A percentile compares a stretch with the other conserved stretches of the same genome.
phyloP scores from a whole-genome alignment of 2,113 vertebrate genomes.

The Nothoprocta pentlandii region DNA sequence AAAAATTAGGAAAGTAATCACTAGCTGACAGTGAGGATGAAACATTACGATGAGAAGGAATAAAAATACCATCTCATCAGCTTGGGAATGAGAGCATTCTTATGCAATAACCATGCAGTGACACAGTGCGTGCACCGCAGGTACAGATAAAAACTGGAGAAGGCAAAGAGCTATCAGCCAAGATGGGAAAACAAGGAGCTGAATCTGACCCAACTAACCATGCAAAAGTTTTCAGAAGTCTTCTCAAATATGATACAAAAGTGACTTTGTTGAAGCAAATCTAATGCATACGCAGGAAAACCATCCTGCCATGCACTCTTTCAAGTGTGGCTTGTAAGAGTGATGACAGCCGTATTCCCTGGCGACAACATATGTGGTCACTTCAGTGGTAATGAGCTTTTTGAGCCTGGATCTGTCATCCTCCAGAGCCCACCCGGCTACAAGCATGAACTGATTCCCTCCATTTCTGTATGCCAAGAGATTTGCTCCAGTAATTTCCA shows the following conservation, averaged over 20 bases:
- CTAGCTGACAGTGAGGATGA: background rate
- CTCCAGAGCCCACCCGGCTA: background rate
- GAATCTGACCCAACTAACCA: background rate
- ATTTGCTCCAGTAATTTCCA: background rate
- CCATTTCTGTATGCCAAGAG: background rate
- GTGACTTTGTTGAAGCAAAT: background rate
- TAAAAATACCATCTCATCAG: background rate
- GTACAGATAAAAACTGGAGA: background rate
- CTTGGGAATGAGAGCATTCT: background rate
- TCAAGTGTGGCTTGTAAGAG: background rate
- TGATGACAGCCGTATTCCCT: fast-evolving
- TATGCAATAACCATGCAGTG: background rate
- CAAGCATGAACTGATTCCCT: background rate
- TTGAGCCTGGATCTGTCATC: background rate
- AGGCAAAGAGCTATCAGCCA: background rate
- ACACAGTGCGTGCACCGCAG: fast-evolving
- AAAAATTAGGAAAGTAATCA: background rate
- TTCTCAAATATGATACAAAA: background rate
- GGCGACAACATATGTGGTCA: background rate
- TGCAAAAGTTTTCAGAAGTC: background rate
- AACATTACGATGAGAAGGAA: background rate
- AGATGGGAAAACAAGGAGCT: background rate
- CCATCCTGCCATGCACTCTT: background rate
- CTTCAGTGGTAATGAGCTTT: background rate
- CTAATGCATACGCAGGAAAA: background rate